phyloP scores from a whole-genome alignment of 2,888 invertebrate species.

The Dicroscelio sp. region DNA sequence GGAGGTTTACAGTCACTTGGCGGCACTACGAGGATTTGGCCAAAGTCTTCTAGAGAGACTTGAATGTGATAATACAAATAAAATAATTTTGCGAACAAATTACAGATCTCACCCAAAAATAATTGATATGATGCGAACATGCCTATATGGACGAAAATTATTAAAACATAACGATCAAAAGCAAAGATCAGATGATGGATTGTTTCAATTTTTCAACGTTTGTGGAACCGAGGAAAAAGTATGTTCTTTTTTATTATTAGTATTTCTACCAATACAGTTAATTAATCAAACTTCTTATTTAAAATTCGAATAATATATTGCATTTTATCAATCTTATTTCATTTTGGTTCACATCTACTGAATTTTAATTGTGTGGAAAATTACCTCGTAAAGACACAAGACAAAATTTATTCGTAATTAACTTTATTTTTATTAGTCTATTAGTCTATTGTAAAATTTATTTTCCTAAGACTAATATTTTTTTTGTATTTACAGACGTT shows the following conservation, averaged over 20 bases:
- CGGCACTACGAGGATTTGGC: slow-evolving; percentile 94
- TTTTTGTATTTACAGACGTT: slow-evolving; percentile 87
- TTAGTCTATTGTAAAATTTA: no score
- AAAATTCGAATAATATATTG: no score
- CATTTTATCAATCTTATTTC: no score
- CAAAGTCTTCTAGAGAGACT: slow-evolving; percentile 95
- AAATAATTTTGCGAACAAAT: slow-evolving; percentile 96
- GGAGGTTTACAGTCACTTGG: slow-evolving; percentile 95
- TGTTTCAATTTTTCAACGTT: slow-evolving; percentile 93
- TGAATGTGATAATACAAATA: slow-evolving; percentile 95
- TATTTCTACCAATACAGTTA: no score
- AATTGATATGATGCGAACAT: slow-evolving; percentile 95
- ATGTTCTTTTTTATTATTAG: no score
- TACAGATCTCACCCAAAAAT: slow-evolving; percentile 96
- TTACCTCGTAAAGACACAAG: no score
- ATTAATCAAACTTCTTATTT: no score
- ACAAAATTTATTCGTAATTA: no score
- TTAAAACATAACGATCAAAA: slow-evolving; percentile 94
- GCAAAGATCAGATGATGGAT: slow-evolving; percentile 92
- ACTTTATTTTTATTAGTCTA: no score
- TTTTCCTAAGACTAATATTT: no score
- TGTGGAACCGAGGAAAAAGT: slow-evolving; percentile 60
- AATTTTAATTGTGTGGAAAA: no score
- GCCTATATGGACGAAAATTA: slow-evolving; percentile 96
- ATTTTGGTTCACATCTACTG: no score